Evolutionary conservation across 2,113 vertebrate species (phyloP).

Genomic region (Centropus bengalensis): DNA sequence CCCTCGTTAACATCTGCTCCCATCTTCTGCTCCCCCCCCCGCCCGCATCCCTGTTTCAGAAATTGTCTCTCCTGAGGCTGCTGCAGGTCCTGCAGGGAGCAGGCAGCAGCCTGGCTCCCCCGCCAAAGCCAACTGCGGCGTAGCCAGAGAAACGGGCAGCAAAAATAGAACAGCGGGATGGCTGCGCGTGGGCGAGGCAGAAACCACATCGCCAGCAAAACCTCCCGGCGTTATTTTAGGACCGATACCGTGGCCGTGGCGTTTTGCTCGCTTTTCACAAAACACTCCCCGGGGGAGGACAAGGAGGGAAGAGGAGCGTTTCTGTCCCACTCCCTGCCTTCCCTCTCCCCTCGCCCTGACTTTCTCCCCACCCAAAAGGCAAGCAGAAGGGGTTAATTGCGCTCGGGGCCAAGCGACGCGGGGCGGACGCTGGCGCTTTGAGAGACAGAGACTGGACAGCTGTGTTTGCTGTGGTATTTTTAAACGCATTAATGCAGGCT

Average conservation of each 20-base stretch:
- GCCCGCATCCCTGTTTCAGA: not conserved
- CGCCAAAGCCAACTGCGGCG: conserved; percentile 74
- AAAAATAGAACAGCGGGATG: conserved; percentile 82
- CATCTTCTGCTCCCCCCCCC: not conserved
- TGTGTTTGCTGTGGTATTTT: conserved; percentile 99
- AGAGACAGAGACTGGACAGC: conserved; percentile 92
- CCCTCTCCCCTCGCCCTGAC: not conserved
- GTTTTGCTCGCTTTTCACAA: conserved; percentile 57
- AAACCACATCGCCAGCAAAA: conserved; percentile 80
- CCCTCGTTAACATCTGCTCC: not conserved
- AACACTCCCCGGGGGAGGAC: conserved; percentile 47
- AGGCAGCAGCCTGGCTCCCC: conserved; percentile 66
- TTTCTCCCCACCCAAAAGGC: not conserved
- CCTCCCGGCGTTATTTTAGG: conserved; percentile 80
- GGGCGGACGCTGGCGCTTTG: conserved; percentile 77
- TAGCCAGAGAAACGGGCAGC: conserved; percentile 82
- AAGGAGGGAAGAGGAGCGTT: not conserved
- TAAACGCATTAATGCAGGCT: conserved; percentile 99
- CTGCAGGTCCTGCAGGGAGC: conserved; percentile 68
- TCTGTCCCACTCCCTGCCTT: not conserved
- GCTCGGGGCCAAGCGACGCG: conserved; percentile 48
- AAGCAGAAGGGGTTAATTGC: conserved; percentile 72
- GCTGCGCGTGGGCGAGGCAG: conserved; percentile 82
- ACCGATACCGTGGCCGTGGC: conserved; percentile 67
- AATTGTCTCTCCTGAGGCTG: conserved; percentile 50